Conservation (phyloP, 2,797 vertebrate genomes). For the Hippopotamyrus pictus region DNA sequence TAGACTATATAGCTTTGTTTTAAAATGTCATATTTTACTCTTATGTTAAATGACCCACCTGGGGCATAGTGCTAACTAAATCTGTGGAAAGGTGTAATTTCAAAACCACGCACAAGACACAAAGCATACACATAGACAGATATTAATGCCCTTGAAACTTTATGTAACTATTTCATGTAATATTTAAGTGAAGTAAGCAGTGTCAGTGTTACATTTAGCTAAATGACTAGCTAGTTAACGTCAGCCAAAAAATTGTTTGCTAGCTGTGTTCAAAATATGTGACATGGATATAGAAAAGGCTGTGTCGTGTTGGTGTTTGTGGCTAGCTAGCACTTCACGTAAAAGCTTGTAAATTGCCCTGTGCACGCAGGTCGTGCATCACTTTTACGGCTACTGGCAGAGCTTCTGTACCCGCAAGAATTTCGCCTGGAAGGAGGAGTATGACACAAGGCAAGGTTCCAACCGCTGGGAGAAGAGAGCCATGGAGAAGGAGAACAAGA, state of each 20-base stretch:
- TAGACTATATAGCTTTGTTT: not conserved
- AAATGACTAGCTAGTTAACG: not conserved
- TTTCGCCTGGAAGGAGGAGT: constrained; percentile 95
- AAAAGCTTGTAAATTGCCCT: not conserved
- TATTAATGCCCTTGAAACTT: not conserved
- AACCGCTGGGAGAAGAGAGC: constrained; percentile 97
- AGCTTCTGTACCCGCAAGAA: constrained; percentile 90
- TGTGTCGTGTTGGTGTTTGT: not conserved
- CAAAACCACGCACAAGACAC: not conserved
- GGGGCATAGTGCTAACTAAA: not conserved
- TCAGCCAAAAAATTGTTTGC: not conserved
- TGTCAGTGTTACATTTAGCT: not conserved
- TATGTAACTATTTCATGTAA: not conserved
- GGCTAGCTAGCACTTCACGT: not conserved
- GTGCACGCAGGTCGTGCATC: constrained; percentile 75
- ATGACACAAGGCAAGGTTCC: constrained; percentile 85
- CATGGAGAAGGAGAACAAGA: constrained; percentile 98
- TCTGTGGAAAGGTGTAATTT: not conserved
- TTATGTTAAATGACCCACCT: not conserved
- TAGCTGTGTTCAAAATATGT: not conserved
- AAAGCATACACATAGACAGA: not conserved
- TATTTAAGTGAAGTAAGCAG: not conserved
- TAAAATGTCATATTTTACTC: not conserved
- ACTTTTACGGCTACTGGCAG: constrained; percentile 94
- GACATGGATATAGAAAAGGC: not conserved